Base-by-base conservation (phyloP, 1,140 invertebrate genomes). In the Drosophila repleta region DNA sequence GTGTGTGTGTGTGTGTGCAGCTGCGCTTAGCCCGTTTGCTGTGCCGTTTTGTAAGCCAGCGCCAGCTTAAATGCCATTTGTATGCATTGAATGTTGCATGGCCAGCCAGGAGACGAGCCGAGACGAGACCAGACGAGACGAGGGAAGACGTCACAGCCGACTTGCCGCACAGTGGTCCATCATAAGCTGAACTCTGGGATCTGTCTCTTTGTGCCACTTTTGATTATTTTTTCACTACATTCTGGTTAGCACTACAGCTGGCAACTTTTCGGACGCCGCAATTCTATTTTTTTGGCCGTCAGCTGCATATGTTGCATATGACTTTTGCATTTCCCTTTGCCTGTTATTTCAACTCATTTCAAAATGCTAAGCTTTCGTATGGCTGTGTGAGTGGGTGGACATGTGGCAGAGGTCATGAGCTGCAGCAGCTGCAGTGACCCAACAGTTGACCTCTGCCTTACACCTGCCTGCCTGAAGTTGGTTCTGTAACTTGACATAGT, bases 71-170 rank as follows among this genome's bases (percentile, higher is more conserved):
- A 90, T 90, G 87, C 87, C 82, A 90, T 90, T 90, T 90, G 87
- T 90, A 90, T 90, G 85, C 85, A 90, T 90, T 90, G 85, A 85
- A 85, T 90, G 84, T 80, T 89, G 79, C 84, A 88, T 87, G 79
- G 76, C 49, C 63, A 72, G 52, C 63, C 20, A 71, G 62, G 63
- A 71, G 53, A 71, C 53, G 43, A 58, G 32, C 49, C 46, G 46
- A 65, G 39, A 10, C 15, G 41, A 0, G 53, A 66, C 45, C 32
- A 66, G 32, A 66, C 46, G 46, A 65, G 37, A 3, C 39, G 41
- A 4, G 18, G 41, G n/a, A n/a, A n/a, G n/a, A n/a, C n/a, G n/a
- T n/a, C n/a, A n/a, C 4, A 4, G n/a, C 49, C 39, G 51, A 53
- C 37, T 24, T 56, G 58, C 67, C 52, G 17, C 51, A 49, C 49